Percentiles rank a stretch among this genome's conserved stretches.
Conservation (phyloP, 2,113 vertebrate species). For the Gasterosteus aculeatus region DNA sequence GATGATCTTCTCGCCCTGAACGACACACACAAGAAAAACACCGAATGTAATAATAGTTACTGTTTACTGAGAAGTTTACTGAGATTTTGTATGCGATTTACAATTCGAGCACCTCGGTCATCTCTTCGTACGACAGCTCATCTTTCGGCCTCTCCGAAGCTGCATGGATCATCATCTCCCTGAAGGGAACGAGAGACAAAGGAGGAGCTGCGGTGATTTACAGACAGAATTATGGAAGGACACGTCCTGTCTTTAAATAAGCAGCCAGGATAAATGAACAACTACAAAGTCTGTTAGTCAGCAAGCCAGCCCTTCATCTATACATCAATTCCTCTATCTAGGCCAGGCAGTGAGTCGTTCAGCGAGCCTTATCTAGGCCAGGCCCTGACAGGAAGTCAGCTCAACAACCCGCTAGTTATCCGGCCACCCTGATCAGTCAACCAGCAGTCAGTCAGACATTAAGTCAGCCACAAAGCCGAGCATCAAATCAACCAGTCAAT, state of each 20-base stretch:
- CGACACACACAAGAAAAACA: conserved; percentile 44
- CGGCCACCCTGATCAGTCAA: conserved; percentile 49
- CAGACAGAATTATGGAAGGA: conserved; percentile 60
- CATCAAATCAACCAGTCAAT: conserved; percentile 60
- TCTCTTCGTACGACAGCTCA: conserved; percentile 87
- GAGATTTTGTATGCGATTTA: conserved; percentile 1
- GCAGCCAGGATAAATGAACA: conserved; percentile 73
- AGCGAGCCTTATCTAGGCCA: conserved; percentile 70
- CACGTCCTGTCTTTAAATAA: conserved; percentile 62
- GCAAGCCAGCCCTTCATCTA: conserved; percentile 60
- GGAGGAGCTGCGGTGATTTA: conserved; percentile 66
- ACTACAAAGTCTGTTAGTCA: conserved; percentile 80
- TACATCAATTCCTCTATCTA: conserved; percentile 73
- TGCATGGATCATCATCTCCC: conserved; percentile 93
- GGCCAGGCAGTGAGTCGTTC: conserved; percentile 71
- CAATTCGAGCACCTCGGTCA: conserved; percentile 85
- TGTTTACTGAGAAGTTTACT: background rate
- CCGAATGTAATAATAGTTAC: conserved; percentile 13
- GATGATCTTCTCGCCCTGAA: conserved; percentile 92
- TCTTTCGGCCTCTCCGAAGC: conserved; percentile 89
- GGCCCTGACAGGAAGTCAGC: conserved; percentile 64
- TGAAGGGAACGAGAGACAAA: conserved; percentile 74
- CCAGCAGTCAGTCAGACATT: conserved; percentile 51
- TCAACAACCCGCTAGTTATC: conserved; percentile 50
- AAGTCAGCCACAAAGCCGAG: conserved; percentile 32